phyloP scores from a whole-genome alignment of 2,113 vertebrate species.

The Rhizomys pruinosus region DNA sequence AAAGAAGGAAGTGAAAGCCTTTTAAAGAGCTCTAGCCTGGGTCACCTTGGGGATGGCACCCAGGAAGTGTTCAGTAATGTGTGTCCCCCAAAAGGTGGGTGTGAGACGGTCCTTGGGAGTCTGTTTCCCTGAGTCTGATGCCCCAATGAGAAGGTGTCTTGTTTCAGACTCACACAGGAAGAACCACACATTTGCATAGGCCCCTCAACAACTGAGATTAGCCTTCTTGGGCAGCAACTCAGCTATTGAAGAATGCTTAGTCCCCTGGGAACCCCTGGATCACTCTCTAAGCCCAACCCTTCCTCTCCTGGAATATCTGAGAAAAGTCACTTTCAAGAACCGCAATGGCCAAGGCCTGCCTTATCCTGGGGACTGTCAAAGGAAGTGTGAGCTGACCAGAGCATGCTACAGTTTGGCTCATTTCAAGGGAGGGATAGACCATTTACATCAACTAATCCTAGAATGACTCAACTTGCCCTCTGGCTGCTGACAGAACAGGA shows the following conservation, averaged over 20 bases:
- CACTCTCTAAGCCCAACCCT: background rate
- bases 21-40: background rate
- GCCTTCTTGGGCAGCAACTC: background rate
- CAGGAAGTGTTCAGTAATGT: background rate
- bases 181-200: background rate
- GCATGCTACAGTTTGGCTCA: background rate
- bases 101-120: background rate
- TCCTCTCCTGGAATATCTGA: background rate
- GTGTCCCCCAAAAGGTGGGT: background rate
- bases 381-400: background rate
- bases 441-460: constrained; percentile 36
- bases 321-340: background rate
- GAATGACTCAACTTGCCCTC: constrained; percentile 66
- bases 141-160: background rate
- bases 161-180: background rate
- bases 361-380: background rate
- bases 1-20: constrained; percentile 73
- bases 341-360: background rate
- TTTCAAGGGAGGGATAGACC: background rate
- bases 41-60: background rate
- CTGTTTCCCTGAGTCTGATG: background rate
- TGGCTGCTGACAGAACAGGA: constrained; percentile 44
- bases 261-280: background rate
- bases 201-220: background rate
- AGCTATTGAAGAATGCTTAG: background rate